These are phyloP conservation scores for Dissostichus mawsoni DNA, from an alignment of 2,113 vertebrate species.

Conservation along the genomic window DNA sequence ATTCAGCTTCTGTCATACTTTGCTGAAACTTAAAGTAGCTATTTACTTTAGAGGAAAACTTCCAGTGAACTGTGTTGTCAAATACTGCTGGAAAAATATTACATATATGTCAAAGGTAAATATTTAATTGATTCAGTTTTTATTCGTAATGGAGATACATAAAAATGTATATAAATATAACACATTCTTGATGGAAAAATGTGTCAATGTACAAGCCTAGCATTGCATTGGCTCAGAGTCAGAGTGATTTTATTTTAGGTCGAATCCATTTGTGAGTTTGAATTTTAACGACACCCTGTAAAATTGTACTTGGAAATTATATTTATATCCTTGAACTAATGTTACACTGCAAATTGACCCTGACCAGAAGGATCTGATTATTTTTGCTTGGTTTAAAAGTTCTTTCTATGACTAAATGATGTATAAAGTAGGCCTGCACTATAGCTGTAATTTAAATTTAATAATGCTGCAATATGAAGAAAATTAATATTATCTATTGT, in stretches of 20 bases:
- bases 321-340: no score
- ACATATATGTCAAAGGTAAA: neutral
- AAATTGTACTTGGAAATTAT: neutral
- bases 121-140: neutral
- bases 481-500: no score
- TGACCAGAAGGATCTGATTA: neutral
- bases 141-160: neutral
- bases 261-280: neutral
- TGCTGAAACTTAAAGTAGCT: slow-evolving; percentile 38
- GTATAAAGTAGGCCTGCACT: neutral
- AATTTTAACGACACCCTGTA: neutral
- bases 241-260: neutral
- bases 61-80: slow-evolving; percentile 37
- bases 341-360: neutral
- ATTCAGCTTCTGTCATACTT: slow-evolving; percentile 52
- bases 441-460: neutral
- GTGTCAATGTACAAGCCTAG: neutral
- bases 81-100: neutral
- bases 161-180: neutral
- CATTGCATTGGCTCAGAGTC: neutral
- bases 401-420: neutral
- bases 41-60: slow-evolving; percentile 44
- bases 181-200: neutral
- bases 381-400: neutral
- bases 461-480: neutral